A percentile compares a stretch with the other conserved stretches of the same genome.
phyloP scores from a whole-genome alignment of 2,888 invertebrate species.

The Ormyrus nitidulus region DNA sequence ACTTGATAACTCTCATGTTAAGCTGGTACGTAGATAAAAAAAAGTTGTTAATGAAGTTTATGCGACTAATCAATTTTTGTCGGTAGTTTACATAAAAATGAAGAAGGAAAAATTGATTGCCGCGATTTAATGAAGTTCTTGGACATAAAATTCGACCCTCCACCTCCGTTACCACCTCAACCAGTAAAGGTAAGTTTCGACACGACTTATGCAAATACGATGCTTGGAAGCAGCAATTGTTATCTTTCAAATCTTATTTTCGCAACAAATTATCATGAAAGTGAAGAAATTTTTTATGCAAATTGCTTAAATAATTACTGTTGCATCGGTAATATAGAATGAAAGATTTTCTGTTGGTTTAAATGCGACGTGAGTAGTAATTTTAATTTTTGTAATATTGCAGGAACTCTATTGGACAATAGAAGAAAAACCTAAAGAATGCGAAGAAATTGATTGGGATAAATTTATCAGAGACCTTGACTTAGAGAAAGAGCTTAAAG shows the following conservation, averaged over 20 bases:
- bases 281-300: too few species aligned
- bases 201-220: too few species aligned
- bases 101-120: conserved; percentile 81
- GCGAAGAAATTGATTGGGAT: conserved; percentile 76
- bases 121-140: conserved; percentile 84
- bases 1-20: conserved; percentile 84
- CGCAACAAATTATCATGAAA: too few species aligned
- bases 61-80: conserved; percentile 11
- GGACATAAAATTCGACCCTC: conserved; percentile 80
- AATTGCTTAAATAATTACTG: too few species aligned
- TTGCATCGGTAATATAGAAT: neutral
- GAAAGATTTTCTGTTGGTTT: neutral
- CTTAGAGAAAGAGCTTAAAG: conserved; percentile 68
- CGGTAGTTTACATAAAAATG: conserved; percentile 80
- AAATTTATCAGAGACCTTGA: conserved; percentile 76
- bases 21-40: conserved; percentile 77
- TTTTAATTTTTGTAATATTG: conserved; percentile 36
- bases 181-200: conserved; percentile 75
- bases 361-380: neutral
- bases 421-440: conserved; percentile 72
- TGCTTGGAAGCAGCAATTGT: too few species aligned
- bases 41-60: conserved; percentile 18
- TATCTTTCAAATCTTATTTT: too few species aligned
- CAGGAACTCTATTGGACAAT: conserved; percentile 75
- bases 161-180: conserved; percentile 76